These are phyloP conservation scores for Gadopsis bispinosus DNA, from an alignment of 2,797 vertebrate genomes.

Conservation along the genomic window DNA sequence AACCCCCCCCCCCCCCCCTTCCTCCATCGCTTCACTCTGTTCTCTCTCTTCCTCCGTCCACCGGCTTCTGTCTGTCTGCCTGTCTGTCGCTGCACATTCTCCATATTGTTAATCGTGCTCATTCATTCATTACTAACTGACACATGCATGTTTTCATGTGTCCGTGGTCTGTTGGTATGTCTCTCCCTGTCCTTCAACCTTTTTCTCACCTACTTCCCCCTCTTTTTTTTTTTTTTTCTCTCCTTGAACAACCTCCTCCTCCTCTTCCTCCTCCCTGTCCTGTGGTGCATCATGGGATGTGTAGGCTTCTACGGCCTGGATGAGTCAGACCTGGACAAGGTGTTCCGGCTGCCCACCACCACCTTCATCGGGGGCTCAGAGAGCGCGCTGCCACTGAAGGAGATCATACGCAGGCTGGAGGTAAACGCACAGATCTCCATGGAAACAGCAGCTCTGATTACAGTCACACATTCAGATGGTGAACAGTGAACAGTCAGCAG, in stretches of 20 bases:
- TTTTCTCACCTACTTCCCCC: constrained; percentile 31
- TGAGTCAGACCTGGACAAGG: constrained; percentile 94
- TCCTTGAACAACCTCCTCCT: background rate
- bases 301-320: constrained; percentile 95
- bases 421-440: constrained; percentile 45
- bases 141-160: constrained; percentile 15
- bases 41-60: background rate
- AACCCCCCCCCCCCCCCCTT: constrained; percentile 12
- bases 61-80: background rate
- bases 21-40: background rate
- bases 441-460: too few species aligned
- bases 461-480: too few species aligned
- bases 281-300: constrained; percentile 69
- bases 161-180: background rate
- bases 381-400: constrained; percentile 90
- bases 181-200: constrained; percentile 12
- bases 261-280: constrained; percentile 42
- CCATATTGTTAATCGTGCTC: background rate
- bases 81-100: background rate
- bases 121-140: background rate
- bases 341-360: constrained; percentile 95
- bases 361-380: constrained; percentile 96
- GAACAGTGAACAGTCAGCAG: too few species aligned
- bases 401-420: constrained; percentile 96
- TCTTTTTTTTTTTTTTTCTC: background rate